Evolutionary conservation across 2,113 vertebrate species (phyloP).

Genomic region (Anhinga anhinga): DNA sequence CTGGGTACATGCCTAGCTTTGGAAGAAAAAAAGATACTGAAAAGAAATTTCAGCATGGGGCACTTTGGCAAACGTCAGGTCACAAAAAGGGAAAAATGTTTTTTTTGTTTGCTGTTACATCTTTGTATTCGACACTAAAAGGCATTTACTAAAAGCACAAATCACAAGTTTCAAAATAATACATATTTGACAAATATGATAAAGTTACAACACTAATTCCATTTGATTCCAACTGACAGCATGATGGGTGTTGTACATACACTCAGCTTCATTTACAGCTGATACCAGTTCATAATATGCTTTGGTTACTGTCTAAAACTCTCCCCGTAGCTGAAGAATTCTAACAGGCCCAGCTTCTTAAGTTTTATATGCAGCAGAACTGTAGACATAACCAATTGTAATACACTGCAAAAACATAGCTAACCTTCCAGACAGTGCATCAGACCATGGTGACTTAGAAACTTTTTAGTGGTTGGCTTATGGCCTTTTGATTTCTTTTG

Average conservation of each 20-base stretch:
- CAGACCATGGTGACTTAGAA: conserved; percentile 26
- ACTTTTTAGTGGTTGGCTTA: conserved; percentile 16
- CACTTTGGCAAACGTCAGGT: conserved; percentile 91
- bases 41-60: conserved; percentile 88
- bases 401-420: conserved; percentile 14
- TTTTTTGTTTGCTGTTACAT: conserved; percentile 87
- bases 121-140: conserved; percentile 76
- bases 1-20: conserved; percentile 81
- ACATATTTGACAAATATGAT: conserved; percentile 67
- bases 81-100: conserved; percentile 82
- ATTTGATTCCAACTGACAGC: conserved; percentile 42
- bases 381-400: neutral
- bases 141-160: conserved; percentile 76
- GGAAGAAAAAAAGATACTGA: conserved; percentile 82
- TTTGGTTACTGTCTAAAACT: neutral
- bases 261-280: neutral
- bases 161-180: conserved; percentile 71
- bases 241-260: neutral
- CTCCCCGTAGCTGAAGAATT: neutral
- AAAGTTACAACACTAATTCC: conserved; percentile 43
- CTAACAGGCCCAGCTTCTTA: neutral
- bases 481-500: conserved; percentile 24
- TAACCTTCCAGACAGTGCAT: conserved; percentile 24
- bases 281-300: neutral
- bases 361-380: neutral